Base-by-base conservation (phyloP, 2,113 vertebrate genomes). In the Pitta sordida region DNA sequence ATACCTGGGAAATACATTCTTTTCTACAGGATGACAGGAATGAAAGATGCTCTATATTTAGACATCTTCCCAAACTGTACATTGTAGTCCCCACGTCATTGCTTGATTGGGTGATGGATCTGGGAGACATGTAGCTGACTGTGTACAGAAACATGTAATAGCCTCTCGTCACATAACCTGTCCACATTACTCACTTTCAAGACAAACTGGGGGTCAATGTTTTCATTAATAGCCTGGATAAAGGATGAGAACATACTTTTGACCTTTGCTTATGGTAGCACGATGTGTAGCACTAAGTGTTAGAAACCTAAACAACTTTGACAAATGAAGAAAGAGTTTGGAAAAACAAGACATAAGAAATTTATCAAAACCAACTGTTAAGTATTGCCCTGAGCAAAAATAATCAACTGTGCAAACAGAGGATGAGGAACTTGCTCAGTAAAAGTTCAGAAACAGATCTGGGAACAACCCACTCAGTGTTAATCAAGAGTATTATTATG, bases 1-100 rank as follows among this genome's bases (percentile, higher is more conserved):
- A 26, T 46, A n/a, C 2, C 6, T 4, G 0, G 6, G 63, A 55
- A 62, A 78, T 2, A 34, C 13, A 23, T 5, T 44, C 3, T 71
- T 79, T 68, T 44, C 29, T 11, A 5, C 8, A 6, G 27, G 34
- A 75, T 13, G 15, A 78, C 11, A 6, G 6, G 9, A 34, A 62
- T 44, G 14, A 79, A 51, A 74, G 16, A 27, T 6, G 3, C 1
- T 67, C 10, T 64, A 1, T 55, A 60, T 21, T 27, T 62, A 15
- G 14, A 87, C 49, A 43, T 32, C 32, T 93, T 82, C 37, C 7
- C 22, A 67, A 70, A 6, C 3, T 58, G 10, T 46, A 17, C 2
- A 1, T 56, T 56, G 26, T 41, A 56, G 30, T 39, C 8, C 11
- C 36, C 41, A 22, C 26, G 15, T 58, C 43, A 22, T 21, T 1